Evolutionary conservation across 2,888 invertebrate species (phyloP).

Genomic region (Chymomyza fuscimana): DNA sequence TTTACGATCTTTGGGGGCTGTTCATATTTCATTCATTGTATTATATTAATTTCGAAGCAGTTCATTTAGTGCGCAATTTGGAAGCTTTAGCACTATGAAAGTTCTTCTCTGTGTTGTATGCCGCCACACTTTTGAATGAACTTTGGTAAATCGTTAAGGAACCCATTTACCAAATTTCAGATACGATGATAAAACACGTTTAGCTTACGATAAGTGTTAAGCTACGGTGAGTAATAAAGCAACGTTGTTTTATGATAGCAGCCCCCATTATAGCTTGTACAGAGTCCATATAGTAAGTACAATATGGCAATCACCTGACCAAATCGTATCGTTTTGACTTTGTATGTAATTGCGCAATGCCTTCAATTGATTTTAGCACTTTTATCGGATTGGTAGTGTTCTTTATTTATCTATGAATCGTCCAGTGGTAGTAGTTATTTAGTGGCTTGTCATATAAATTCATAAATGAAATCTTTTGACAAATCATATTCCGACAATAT

Average conservation of each 20-base stretch:
- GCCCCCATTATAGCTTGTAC: constrained; percentile 38
- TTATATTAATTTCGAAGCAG: constrained; percentile 27
- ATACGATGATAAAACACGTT: constrained; percentile 61
- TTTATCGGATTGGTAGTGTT: constrained; percentile 1
- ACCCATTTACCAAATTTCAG: constrained; percentile 25
- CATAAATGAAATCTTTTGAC: constrained; percentile 70
- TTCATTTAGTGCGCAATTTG: constrained; percentile 72
- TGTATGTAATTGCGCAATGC: constrained; percentile 40
- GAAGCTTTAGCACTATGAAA: constrained; percentile 44
- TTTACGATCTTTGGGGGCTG: constrained; percentile 33
- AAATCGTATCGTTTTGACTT: background rate
- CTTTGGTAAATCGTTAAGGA: background rate
- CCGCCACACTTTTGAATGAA: constrained; percentile 59
- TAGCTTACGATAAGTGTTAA: constrained; percentile 47
- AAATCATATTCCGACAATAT: constrained; percentile 49
- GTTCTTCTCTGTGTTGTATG: constrained; percentile 48
- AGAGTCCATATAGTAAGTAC: constrained; percentile 53
- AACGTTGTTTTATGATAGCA: constrained; percentile 10
- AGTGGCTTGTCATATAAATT: constrained; percentile 69
- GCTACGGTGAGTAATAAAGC: constrained; percentile 43
- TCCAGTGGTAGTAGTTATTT: constrained; percentile 66
- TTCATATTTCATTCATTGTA: constrained; percentile 39
- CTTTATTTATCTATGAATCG: constrained; percentile 34
- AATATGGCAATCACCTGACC: constrained; percentile 51
- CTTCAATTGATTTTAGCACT: constrained; percentile 28